phyloP scores from a whole-genome alignment of 1,140 invertebrate genomes.

The Venturia canescens region DNA sequence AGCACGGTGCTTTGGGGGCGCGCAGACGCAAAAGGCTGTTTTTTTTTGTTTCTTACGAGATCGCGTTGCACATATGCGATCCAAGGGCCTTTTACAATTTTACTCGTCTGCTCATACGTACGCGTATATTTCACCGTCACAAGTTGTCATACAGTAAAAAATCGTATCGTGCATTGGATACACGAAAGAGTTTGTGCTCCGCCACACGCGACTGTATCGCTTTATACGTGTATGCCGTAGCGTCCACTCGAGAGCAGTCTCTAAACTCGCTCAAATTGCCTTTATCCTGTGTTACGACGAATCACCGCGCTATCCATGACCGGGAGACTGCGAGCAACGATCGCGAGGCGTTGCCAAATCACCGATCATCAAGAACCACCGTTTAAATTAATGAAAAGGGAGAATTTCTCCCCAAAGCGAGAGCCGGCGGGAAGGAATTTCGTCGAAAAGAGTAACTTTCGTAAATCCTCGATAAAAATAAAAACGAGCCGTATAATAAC shows the following conservation, averaged over 20 bases:
- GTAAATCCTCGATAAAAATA: not conserved
- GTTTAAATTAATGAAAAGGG: not conserved
- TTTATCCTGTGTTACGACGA: constrained; percentile 67
- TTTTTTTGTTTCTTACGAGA: no score
- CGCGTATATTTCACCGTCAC: no score
- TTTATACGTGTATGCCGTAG: not conserved
- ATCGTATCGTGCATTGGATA: not conserved
- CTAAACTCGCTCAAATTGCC: constrained; percentile 65
- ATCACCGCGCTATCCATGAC: constrained; percentile 62
- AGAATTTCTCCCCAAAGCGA: not conserved
- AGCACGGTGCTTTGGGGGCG: not conserved
- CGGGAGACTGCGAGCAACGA: constrained; percentile 33
- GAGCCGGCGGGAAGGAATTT: not conserved
- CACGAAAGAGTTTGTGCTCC: not conserved
- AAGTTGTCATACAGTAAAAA: no score
- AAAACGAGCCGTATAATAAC: constrained; percentile 14
- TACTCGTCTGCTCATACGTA: no score
- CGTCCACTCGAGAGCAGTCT: constrained; percentile 52
- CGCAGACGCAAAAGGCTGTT: no score
- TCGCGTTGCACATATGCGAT: no score
- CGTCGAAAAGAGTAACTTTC: no score
- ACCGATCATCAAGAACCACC: constrained; percentile 38
- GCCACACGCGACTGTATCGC: not conserved
- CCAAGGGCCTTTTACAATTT: no score
- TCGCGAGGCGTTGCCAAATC: constrained; percentile 58